Percentiles rank a stretch among this genome's conserved stretches.
Evolutionary conservation across 2,888 invertebrate genomes (phyloP).

Genomic region (Gymnoscelis rufifasciata): DNA sequence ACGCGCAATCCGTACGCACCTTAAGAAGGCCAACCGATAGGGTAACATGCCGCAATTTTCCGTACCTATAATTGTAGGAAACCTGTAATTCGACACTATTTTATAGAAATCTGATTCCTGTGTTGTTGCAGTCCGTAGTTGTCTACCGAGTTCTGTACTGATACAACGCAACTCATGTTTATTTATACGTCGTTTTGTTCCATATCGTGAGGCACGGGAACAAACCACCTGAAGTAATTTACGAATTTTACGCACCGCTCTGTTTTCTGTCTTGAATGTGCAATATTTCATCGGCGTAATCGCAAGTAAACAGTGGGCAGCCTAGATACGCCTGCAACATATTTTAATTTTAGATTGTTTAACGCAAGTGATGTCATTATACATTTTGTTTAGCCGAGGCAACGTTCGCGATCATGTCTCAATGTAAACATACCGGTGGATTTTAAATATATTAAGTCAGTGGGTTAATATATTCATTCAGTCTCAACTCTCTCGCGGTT

Average conservation of each 20-base stretch:
- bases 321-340: slow-evolving; percentile 31
- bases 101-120: slow-evolving; percentile 43
- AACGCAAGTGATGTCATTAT: slow-evolving; percentile 43
- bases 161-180: slow-evolving; percentile 25
- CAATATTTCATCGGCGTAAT: slow-evolving; percentile 10
- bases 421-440: slow-evolving; percentile 22
- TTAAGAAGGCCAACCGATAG: slow-evolving; percentile 33
- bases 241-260: neutral
- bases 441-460: slow-evolving; percentile 26
- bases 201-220: neutral
- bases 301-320: slow-evolving; percentile 23
- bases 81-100: slow-evolving; percentile 34
- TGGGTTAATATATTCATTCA: slow-evolving; percentile 32
- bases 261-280: neutral
- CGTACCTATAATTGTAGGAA: slow-evolving; percentile 44
- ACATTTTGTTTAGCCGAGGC: slow-evolving; percentile 21
- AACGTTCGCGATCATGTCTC: slow-evolving; percentile 7
- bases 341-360: slow-evolving; percentile 38
- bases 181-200: neutral
- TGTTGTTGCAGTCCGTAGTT: slow-evolving; percentile 29
- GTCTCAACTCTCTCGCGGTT: slow-evolving; percentile 6
- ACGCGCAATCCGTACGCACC: no score
- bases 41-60: slow-evolving; percentile 38
- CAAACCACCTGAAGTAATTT: neutral
- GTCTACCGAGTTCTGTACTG: slow-evolving; percentile 24